Base-by-base conservation (phyloP, 2,113 vertebrate species). In the Anser brachyrhynchus region DNA sequence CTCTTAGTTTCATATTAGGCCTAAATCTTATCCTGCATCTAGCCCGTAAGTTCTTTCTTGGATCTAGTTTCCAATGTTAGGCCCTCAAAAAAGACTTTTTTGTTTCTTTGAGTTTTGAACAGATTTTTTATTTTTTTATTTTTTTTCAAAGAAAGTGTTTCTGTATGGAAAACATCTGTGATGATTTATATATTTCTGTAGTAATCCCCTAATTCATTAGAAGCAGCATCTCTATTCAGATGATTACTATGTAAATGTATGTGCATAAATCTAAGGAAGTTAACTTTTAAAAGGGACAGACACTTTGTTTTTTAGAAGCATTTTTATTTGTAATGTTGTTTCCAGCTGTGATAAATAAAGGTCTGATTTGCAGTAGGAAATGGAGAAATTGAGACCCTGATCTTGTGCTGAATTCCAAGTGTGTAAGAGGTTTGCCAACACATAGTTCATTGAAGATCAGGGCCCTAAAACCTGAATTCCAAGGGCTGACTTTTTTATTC, bases 161-260 rank as follows among this genome's bases (percentile, higher is more conserved):
- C 73, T 93, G 16, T 54, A 57, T 92, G 62, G 41, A 92, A 93
- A 91, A 69, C 44, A 89, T 93, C 77, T 89, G 35, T 87, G 73
- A 75, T 89, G 72, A 84, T 97, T 91, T 96, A 84, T 93, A 66
- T 84, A 84, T 89, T 94, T 88, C 94, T 89, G 29, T 81, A 82
- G 70, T 81, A 95, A 89, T 76, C 58, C n/a, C n/a, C n/a, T 94
- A 94, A 93, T 85, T 94, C 58, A 87, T 82, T 93, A 92, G 84
- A 61, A 87, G 35, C 13, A 82, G 17, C 57, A 84, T 82, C 33
- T 73, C 31, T 37, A 84, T 94, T 97, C 77, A 84, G 70, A 84
- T 46, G 58, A 93, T 92, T 96, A 82, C 55, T 89, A 85, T 96
- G 86, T 92, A 96, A 95, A 95, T 96, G 87, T 96, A 92, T 91